Conservation (phyloP, 2,888 invertebrate species). For the Spilosoma lubricipeda region DNA sequence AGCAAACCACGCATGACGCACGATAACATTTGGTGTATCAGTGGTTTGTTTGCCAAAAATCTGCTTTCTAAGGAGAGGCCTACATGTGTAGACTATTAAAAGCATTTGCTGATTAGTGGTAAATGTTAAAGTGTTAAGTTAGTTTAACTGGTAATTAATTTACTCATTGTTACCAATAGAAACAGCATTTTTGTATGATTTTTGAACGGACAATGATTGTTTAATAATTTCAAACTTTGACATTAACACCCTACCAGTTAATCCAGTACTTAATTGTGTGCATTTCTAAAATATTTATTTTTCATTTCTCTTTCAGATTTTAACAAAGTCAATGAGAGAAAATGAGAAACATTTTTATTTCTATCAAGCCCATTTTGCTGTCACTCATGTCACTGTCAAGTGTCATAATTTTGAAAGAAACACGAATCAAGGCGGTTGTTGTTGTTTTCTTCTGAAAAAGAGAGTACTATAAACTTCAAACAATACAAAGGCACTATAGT, state of each 20-base stretch:
- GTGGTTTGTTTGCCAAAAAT: too few relatives aligned
- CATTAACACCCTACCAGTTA: constrained; percentile 1
- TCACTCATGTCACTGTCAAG: neutral
- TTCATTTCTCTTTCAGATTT: neutral
- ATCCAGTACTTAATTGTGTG: neutral
- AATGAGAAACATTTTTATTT: neutral
- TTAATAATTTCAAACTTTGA: constrained; percentile 14
- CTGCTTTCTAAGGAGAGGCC: too few relatives aligned
- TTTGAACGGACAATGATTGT: constrained; percentile 38
- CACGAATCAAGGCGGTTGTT: neutral
- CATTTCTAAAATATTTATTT: neutral
- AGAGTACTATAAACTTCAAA: neutral
- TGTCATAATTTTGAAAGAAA: neutral
- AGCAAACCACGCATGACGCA: too few relatives aligned
- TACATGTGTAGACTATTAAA: too few relatives aligned
- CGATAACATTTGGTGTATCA: too few relatives aligned
- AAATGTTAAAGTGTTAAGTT: too few relatives aligned
- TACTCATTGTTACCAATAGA: too few relatives aligned
- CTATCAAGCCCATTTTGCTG: neutral
- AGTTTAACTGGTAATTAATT: too few relatives aligned
- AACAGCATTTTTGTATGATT: constrained; percentile 12
- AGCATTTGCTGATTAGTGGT: too few relatives aligned
- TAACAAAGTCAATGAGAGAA: neutral
- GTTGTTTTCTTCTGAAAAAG: neutral
- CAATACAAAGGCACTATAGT: neutral